phyloP scores from a whole-genome alignment of 2,113 vertebrate species.

The Cynocephalus volans region DNA sequence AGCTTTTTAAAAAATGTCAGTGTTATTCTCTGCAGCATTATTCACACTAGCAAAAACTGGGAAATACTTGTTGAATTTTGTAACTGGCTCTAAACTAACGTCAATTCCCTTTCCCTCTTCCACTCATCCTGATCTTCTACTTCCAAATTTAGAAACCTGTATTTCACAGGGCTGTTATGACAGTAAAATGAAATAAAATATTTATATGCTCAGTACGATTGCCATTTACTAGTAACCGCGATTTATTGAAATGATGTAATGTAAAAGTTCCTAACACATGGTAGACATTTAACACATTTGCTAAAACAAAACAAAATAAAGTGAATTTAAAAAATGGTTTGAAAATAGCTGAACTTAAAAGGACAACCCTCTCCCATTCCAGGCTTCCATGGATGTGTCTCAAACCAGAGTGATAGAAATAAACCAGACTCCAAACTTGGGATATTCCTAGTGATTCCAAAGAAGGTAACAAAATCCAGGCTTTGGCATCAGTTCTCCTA shows the following conservation, averaged over 20 bases:
- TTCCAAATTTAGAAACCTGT: neutral
- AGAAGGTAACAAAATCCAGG: conserved; percentile 28
- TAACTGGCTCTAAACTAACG: neutral
- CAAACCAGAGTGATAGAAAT: neutral
- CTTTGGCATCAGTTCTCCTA: neutral
- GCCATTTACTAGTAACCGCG: neutral
- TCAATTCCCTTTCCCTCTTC: neutral
- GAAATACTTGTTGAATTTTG: neutral
- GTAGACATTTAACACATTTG: conserved; percentile 21
- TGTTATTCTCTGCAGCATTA: neutral
- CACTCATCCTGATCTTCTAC: neutral
- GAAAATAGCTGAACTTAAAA: neutral
- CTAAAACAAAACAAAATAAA: conserved; percentile 29
- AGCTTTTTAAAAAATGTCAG: neutral
- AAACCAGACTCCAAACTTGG: neutral
- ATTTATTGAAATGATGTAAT: conserved; percentile 4
- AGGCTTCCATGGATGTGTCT: neutral
- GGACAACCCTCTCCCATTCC: neutral
- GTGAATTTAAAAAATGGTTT: neutral
- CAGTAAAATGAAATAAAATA: conserved; percentile 36
- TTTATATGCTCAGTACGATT: neutral
- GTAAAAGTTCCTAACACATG: neutral
- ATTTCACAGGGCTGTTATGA: neutral
- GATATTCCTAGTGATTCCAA: conserved; percentile 2
- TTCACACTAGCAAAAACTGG: neutral